Evolutionary conservation across 2,888 invertebrate species (phyloP).

Genomic region (Chymomyza procnemis): DNA sequence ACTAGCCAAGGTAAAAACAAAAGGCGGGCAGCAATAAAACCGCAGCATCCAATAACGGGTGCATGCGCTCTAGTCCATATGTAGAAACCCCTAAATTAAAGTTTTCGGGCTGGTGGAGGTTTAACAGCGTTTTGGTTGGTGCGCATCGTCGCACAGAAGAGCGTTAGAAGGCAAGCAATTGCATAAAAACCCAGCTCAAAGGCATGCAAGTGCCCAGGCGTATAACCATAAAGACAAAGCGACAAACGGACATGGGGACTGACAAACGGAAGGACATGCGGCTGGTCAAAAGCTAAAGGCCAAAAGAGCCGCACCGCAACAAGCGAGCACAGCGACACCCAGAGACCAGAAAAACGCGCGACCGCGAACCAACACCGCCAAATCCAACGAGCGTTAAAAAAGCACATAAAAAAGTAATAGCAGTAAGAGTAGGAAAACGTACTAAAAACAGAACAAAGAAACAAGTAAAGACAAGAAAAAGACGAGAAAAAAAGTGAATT

Average conservation of each 20-base stretch:
- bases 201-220: conserved; percentile 11
- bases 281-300: conserved; percentile 47
- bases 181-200: conserved; percentile 14
- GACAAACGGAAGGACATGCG: conserved; percentile 1
- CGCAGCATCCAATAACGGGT: conserved; percentile 18
- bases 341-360: neutral
- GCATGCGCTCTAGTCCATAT: conserved; percentile 35
- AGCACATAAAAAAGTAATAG: conserved; percentile 28
- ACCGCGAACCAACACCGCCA: conserved; percentile 22
- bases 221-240: neutral
- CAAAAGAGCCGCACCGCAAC: conserved; percentile 59
- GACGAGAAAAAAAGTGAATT: neutral
- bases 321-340: conserved; percentile 42
- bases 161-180: conserved; percentile 13
- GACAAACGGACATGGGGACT: neutral
- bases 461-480: neutral
- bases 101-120: conserved; percentile 39
- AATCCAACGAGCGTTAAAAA: conserved; percentile 64
- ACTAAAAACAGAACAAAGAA: neutral
- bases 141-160: conserved; percentile 20
- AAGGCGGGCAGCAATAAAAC: conserved; percentile 16
- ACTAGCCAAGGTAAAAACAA: conserved; percentile 9
- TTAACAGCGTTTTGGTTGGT: conserved; percentile 22
- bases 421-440: conserved; percentile 6
- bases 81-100: conserved; percentile 59